Percentiles rank a stretch among this genome's conserved stretches.
Evolutionary conservation across 2,888 invertebrate genomes (phyloP).

Genomic region (Dryobota labecula): DNA sequence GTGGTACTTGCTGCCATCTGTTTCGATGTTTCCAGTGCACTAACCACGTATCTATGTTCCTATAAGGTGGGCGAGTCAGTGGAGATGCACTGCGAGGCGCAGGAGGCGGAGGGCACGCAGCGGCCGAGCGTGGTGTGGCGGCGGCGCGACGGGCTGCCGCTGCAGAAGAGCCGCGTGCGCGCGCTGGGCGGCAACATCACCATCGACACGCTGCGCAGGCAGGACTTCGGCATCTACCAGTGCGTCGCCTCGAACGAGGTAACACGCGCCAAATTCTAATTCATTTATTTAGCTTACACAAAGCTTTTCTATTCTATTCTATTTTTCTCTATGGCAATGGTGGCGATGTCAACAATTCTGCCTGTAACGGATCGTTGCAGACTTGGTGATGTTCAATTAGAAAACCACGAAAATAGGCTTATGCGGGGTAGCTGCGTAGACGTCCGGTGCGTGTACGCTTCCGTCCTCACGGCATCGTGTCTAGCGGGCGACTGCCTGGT

Average conservation of each 20-base stretch:
- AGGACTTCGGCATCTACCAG: constrained; percentile 98
- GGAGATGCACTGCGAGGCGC: constrained; percentile 98
- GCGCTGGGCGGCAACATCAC: constrained; percentile 97
- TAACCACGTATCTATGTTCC: not conserved
- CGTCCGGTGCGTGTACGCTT: too few relatives aligned
- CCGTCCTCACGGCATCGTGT: too few relatives aligned
- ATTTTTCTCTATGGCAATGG: too few relatives aligned
- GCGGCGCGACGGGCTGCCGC: constrained; percentile 94
- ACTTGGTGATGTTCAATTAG: too few relatives aligned
- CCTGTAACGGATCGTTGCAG: too few relatives aligned
- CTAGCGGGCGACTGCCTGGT: too few relatives aligned
- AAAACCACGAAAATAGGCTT: too few relatives aligned
- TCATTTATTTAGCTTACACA: too few relatives aligned
- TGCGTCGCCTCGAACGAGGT: constrained; percentile 98
- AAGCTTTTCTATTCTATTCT: too few relatives aligned
- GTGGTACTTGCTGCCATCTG: not conserved
- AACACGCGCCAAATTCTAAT: too few relatives aligned
- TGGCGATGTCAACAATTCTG: too few relatives aligned
- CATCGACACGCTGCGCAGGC: constrained; percentile 95
- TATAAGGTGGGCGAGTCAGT: constrained; percentile 95
- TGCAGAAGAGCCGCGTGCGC: constrained; percentile 95
- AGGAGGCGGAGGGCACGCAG: constrained; percentile 97
- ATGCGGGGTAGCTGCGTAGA: too few relatives aligned
- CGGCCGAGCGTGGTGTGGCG: constrained; percentile 98
- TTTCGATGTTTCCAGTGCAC: not conserved